Percentiles rank a stretch among this genome's conserved stretches.
Evolutionary conservation across 2,113 vertebrate species (phyloP).

Genomic region (Elgaria multicarinata): DNA sequence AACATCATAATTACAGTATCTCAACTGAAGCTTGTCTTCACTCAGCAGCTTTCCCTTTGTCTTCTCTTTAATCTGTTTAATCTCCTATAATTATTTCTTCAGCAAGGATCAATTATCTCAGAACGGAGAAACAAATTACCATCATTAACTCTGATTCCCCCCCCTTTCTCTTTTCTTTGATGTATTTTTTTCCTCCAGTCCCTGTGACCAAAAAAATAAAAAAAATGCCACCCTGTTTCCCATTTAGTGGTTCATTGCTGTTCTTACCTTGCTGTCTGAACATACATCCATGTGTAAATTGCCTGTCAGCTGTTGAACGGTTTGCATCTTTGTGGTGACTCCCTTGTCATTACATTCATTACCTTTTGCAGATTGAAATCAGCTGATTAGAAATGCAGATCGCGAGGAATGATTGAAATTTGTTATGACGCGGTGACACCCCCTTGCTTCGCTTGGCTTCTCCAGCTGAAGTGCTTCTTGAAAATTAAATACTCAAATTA

Average conservation of each 20-base stretch:
- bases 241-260: slow-evolving; percentile 42
- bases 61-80: slow-evolving; percentile 73
- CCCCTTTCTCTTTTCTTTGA: slow-evolving; percentile 72
- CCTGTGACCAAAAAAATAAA: slow-evolving; percentile 46
- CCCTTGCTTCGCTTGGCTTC: slow-evolving; percentile 56
- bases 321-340: slow-evolving; percentile 41
- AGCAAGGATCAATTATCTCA: slow-evolving; percentile 75
- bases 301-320: slow-evolving; percentile 41
- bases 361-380: slow-evolving; percentile 50
- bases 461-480: slow-evolving; percentile 46
- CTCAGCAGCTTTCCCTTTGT: slow-evolving; percentile 67
- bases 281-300: slow-evolving; percentile 56
- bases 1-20: slow-evolving; percentile 71
- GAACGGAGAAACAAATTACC: slow-evolving; percentile 77
- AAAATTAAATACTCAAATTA: slow-evolving; percentile 59
- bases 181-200: slow-evolving; percentile 47
- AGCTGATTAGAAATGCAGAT: slow-evolving; percentile 47
- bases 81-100: slow-evolving; percentile 73
- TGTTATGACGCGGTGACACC: slow-evolving; percentile 22
- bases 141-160: slow-evolving; percentile 74
- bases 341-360: slow-evolving; percentile 37
- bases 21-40: slow-evolving; percentile 56
- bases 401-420: slow-evolving; percentile 36
- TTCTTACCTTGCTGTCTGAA: slow-evolving; percentile 43
- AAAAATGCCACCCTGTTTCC: slow-evolving; percentile 9